Evolutionary conservation across 2,113 vertebrate species (phyloP).

Genomic region (Leucopsar rothschildi): DNA sequence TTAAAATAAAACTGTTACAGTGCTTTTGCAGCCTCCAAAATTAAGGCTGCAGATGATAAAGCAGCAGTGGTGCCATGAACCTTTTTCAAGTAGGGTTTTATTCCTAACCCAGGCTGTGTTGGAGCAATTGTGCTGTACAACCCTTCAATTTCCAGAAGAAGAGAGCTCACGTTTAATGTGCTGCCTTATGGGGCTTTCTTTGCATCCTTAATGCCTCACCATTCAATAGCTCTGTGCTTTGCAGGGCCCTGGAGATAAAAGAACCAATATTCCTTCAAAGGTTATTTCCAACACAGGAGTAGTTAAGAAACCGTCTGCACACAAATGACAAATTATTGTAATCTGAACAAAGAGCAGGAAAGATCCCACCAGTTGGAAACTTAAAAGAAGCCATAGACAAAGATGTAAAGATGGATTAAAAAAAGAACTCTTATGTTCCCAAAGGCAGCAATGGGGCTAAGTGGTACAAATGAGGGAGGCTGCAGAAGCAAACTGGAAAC

Average conservation of each 20-base stretch:
- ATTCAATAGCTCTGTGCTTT: slow-evolving; percentile 66
- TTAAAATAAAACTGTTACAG: neutral
- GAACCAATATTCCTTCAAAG: slow-evolving; percentile 28
- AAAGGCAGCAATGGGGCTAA: slow-evolving; percentile 33
- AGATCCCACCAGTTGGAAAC: slow-evolving; percentile 33
- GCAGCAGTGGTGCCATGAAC: neutral
- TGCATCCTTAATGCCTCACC: slow-evolving; percentile 62
- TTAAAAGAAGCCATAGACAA: slow-evolving; percentile 10
- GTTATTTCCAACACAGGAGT: slow-evolving; percentile 70
- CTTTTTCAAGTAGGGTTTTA: slow-evolving; percentile 29
- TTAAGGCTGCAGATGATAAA: neutral
- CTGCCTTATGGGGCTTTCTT: slow-evolving; percentile 60
- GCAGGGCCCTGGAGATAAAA: slow-evolving; percentile 63
- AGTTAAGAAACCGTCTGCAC: slow-evolving; percentile 64
- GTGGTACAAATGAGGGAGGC: slow-evolving; percentile 37
- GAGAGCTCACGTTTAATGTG: slow-evolving; percentile 56
- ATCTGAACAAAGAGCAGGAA: slow-evolving; percentile 63
- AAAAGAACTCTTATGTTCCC: neutral
- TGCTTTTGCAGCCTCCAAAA: slow-evolving; percentile 27
- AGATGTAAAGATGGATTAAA: slow-evolving; percentile 4
- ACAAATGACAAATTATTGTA: slow-evolving; percentile 70
- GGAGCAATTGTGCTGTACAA: slow-evolving; percentile 15
- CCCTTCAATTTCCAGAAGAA: slow-evolving; percentile 51
- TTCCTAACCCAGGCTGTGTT: slow-evolving; percentile 28
- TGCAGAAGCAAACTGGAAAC: neutral